phyloP scores from a whole-genome alignment of 1,140 invertebrate genomes.

The Bombus turneri region DNA sequence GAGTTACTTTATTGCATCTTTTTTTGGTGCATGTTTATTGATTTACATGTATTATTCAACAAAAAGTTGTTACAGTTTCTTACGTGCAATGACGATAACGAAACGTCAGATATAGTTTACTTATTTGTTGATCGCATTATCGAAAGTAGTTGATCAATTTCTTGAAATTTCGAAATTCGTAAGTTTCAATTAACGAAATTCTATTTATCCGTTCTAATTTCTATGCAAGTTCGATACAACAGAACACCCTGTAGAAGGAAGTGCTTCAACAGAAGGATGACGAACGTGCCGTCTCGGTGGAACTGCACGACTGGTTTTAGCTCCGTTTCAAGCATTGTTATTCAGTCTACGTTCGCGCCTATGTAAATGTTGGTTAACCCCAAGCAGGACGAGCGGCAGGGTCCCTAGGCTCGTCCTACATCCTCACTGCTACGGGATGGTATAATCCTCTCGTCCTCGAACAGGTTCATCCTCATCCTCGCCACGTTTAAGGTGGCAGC shows the following conservation, averaged over 20 bases:
- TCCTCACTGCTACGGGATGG: conserved; percentile 38
- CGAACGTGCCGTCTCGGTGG: conserved; percentile 45
- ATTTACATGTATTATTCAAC: background rate
- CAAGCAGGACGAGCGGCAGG: conserved; percentile 43
- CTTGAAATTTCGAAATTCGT: conserved; percentile 1
- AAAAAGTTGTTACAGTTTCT: background rate
- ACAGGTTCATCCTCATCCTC: conserved; percentile 48
- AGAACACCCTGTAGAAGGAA: background rate
- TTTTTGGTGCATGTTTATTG: background rate
- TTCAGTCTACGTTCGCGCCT: conserved; percentile 71
- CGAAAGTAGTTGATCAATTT: background rate
- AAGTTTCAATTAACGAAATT: conserved; percentile 26
- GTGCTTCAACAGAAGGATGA: conserved; percentile 36
- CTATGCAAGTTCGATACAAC: conserved; percentile 30
- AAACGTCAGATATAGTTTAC: background rate
- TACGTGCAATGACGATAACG: background rate
- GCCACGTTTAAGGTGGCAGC: conserved; percentile 61
- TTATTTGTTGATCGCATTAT: background rate
- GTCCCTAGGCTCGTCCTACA: conserved; percentile 59
- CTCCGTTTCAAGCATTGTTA: conserved; percentile 74
- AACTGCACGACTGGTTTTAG: conserved; percentile 50
- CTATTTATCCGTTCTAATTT: conserved; percentile 28
- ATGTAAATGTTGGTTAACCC: conserved; percentile 76
- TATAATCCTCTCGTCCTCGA: conserved; percentile 61
- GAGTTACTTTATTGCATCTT: background rate